A percentile compares a stretch with the other conserved stretches of the same genome.
Evolutionary conservation across 2,797 vertebrate genomes (phyloP).

Genomic region (Hydrophis major): DNA sequence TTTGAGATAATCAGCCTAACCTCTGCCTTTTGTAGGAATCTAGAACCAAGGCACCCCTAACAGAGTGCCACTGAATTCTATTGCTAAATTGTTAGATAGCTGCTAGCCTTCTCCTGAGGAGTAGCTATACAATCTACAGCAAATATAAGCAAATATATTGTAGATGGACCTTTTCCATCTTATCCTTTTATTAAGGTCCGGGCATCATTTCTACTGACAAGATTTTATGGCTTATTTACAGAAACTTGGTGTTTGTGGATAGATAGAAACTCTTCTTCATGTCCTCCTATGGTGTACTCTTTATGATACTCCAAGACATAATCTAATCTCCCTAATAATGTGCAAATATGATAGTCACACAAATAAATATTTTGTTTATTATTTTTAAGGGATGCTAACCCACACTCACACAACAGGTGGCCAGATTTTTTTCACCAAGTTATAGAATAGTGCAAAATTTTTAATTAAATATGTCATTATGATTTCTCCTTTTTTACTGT

Average conservation of each 20-base stretch:
- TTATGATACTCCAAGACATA: background rate
- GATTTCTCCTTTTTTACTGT: background rate
- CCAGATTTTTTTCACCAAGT: background rate
- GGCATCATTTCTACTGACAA: background rate
- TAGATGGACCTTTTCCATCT: background rate
- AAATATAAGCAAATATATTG: background rate
- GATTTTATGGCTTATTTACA: background rate
- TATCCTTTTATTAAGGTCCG: background rate
- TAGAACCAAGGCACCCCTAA: background rate
- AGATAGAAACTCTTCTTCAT: background rate
- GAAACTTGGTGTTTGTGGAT: background rate
- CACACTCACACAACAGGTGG: background rate
- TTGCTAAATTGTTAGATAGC: background rate
- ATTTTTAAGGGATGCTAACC: background rate
- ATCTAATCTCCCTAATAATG: background rate
- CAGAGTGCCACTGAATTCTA: background rate
- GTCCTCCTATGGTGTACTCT: background rate
- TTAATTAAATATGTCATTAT: background rate
- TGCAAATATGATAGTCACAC: background rate
- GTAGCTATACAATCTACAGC: background rate
- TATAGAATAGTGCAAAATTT: background rate
- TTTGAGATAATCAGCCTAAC: background rate
- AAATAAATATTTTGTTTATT: background rate
- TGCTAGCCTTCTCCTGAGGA: background rate
- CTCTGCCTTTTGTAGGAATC: background rate